These are phyloP conservation scores for Ciona savignyi DNA, from an alignment of 23 tunicate species.

Conservation along the genomic window DNA sequence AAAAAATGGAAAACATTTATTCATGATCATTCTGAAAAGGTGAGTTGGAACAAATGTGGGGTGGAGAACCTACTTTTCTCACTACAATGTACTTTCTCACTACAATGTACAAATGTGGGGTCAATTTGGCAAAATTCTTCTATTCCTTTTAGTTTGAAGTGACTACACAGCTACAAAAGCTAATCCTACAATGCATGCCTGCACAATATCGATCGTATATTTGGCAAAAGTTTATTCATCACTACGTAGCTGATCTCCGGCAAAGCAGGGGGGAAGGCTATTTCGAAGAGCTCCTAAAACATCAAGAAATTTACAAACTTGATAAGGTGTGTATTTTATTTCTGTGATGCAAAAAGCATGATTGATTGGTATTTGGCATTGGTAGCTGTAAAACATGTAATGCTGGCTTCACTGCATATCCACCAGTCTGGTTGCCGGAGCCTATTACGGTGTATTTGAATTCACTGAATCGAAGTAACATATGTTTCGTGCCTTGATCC, in stretches of 20 bases:
- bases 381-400: too few species aligned
- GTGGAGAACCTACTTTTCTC: too few species aligned
- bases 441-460: too few species aligned
- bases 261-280: conserved; percentile 21
- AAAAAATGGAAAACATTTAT: conserved; percentile 45
- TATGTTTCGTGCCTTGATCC: too few species aligned
- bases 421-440: too few species aligned
- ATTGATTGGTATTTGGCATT: too few species aligned
- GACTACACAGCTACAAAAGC: conserved; percentile 28
- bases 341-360: too few species aligned
- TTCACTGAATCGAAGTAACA: too few species aligned
- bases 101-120: neutral
- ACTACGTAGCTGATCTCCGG: conserved; percentile 33
- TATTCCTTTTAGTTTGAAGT: conserved; percentile 58
- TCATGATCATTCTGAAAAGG: conserved; percentile 33
- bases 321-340: conserved; percentile 44
- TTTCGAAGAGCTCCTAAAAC: conserved; percentile 16
- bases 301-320: conserved; percentile 14
- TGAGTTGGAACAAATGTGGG: too few species aligned
- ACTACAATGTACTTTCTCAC: too few species aligned
- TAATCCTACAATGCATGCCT: conserved; percentile 41
- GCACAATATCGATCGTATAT: conserved; percentile 46
- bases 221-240: conserved; percentile 53
- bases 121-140: neutral
- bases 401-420: too few species aligned